Conservation (phyloP, 2,797 vertebrate genomes). For the Acrossocheilus wenchowensis region DNA sequence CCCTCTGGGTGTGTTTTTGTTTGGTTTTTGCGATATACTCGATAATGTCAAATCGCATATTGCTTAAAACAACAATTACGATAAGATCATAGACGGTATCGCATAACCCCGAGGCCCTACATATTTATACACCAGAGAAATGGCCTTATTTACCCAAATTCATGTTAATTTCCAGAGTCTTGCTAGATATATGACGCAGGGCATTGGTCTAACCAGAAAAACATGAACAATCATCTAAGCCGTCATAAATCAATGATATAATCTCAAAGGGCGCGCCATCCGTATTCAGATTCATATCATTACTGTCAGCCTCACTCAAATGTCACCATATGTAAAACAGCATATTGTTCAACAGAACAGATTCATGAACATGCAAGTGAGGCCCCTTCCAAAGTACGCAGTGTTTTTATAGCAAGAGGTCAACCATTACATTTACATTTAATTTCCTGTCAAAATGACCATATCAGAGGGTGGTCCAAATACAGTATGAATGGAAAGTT, state of each 20-base stretch:
- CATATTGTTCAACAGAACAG: constrained; percentile 11
- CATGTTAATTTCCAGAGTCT: constrained; percentile 43
- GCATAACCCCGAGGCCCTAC: constrained; percentile 33
- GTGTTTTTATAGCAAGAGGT: constrained; percentile 9
- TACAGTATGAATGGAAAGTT: not conserved
- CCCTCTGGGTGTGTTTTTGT: not conserved
- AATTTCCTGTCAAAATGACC: constrained; percentile 10
- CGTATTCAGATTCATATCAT: constrained; percentile 23
- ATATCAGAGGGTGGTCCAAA: not conserved
- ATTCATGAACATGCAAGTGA: constrained; percentile 13
- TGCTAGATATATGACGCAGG: constrained; percentile 35
- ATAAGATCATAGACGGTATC: not conserved
- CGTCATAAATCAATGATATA: constrained; percentile 30
- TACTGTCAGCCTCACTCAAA: constrained; percentile 26
- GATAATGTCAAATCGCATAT: not conserved
- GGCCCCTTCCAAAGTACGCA: not conserved
- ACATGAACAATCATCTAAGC: constrained; percentile 34
- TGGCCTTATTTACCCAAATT: constrained; percentile 46
- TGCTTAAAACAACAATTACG: not conserved
- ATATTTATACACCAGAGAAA: constrained; percentile 50
- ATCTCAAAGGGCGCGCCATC: constrained; percentile 23
- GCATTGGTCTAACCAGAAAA: constrained; percentile 13
- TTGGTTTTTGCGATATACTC: not conserved
- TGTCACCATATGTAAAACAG: constrained; percentile 37
- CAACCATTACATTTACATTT: constrained; percentile 31